Conservation (phyloP, 1,140 invertebrate species). For the Drosophila prosaltans region DNA sequence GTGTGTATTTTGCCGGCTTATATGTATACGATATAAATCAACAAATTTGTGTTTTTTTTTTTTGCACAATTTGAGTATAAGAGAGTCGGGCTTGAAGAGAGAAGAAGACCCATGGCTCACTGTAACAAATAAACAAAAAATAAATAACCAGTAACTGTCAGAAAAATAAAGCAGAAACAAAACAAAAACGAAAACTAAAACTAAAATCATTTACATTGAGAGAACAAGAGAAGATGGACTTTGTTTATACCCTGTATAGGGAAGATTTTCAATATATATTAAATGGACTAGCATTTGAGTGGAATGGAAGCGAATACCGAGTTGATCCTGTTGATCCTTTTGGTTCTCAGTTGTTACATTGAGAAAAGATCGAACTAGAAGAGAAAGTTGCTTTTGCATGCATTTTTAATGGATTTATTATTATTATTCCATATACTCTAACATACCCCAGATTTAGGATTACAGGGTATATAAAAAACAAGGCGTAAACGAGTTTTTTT, state of each 20-base stretch:
- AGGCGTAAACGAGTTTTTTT: slow-evolving; percentile 69
- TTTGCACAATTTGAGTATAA: slow-evolving; percentile 24
- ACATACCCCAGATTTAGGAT: too few relatives aligned
- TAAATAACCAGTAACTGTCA: slow-evolving; percentile 26
- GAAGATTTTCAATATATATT: too few relatives aligned
- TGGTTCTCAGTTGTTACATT: too few relatives aligned
- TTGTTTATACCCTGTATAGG: slow-evolving; percentile 7
- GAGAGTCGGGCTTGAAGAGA: slow-evolving; percentile 7
- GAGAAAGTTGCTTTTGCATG: too few relatives aligned
- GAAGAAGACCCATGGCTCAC: slow-evolving; percentile 31
- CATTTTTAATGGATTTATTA: too few relatives aligned
- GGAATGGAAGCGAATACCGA: too few relatives aligned
- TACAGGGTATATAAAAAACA: slow-evolving; percentile 22
- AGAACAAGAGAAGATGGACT: not conserved
- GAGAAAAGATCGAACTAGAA: too few relatives aligned
- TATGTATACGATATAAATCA: not conserved
- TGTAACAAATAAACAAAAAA: slow-evolving; percentile 4
- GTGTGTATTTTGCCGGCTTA: not conserved
- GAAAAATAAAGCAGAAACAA: slow-evolving; percentile 39
- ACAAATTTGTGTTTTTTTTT: slow-evolving; percentile 33
- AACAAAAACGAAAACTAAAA: slow-evolving; percentile 39
- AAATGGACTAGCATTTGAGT: too few relatives aligned
- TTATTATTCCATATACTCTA: slow-evolving; percentile 5
- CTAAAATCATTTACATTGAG: slow-evolving; percentile 13
- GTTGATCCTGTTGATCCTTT: too few relatives aligned